These are phyloP conservation scores for Catostylus mosaicus DNA, from an alignment of 30 jellyfish, hydroid and myxozoan genomes.

Conservation along the genomic window DNA sequence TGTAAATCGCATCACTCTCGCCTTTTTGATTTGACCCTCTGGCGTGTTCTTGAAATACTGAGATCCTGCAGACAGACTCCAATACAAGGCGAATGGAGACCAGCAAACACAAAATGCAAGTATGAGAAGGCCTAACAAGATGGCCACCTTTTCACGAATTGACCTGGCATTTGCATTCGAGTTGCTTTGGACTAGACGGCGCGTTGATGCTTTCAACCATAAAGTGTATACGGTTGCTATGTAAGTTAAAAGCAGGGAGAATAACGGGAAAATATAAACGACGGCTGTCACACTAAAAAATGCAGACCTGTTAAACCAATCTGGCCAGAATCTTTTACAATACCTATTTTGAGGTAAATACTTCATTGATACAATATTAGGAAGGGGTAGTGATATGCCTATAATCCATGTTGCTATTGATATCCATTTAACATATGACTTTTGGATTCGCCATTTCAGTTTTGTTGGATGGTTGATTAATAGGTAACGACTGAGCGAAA, in stretches of 20 bases:
- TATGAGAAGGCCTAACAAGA: conserved; percentile 72
- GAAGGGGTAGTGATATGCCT: conserved; percentile 62
- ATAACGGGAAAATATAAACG: conserved; percentile 66
- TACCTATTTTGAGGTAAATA: conserved; percentile 59
- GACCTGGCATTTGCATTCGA: conserved; percentile 24
- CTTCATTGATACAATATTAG: conserved; percentile 74
- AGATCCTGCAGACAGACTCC: conserved; percentile 82
- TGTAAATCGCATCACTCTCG: conserved; percentile 45
- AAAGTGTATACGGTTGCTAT: conserved; percentile 69
- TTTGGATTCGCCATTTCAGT: conserved; percentile 70
- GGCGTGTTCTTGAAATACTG: conserved; percentile 41
- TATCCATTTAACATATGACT: conserved; percentile 47
- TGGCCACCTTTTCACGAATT: conserved; percentile 55
- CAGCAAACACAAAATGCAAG: conserved; percentile 74
- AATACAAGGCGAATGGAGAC: conserved; percentile 78
- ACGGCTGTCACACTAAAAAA: conserved; percentile 72
- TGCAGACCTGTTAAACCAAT: conserved; percentile 66
- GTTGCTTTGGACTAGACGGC: conserved; percentile 42
- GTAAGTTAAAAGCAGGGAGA: conserved; percentile 74
- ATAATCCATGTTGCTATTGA: conserved; percentile 64
- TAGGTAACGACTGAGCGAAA: conserved; percentile 81
- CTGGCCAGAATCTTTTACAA: conserved; percentile 85
- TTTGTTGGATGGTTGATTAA: conserved; percentile 81
- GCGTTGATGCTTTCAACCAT: conserved; percentile 61
- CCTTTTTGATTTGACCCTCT: conserved; percentile 55